Evolutionary conservation across 2,113 vertebrate species (phyloP).

Genomic region (Danio rerio): GRCz12tu NC_133179.1:6224501-6225000

Average conservation of each 20-base stretch:
- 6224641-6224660: conserved; percentile 81
- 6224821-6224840: too few species aligned
- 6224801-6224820: too few species aligned
- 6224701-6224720: conserved; percentile 84
- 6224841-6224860: too few species aligned
- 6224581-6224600: conserved; percentile 55
- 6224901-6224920: too few species aligned
- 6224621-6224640: conserved; percentile 80
- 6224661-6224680: conserved; percentile 91
- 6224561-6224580: not conserved
- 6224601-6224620: conserved; percentile 76
- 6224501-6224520: not conserved
- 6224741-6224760: conserved; percentile 83
- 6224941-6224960: too few species aligned
- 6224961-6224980: too few species aligned
- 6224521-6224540: conserved; percentile 48
- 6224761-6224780: conserved; percentile 77
- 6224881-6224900: too few species aligned
- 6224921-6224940: too few species aligned
- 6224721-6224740: conserved; percentile 86
- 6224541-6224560: conserved; percentile 5
- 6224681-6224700: conserved; percentile 89
- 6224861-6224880: too few species aligned
- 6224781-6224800: too few species aligned
- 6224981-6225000: too few species aligned